Base-by-base conservation (phyloP, 2,888 invertebrate species). In the Therioaphis trifolii region DNA sequence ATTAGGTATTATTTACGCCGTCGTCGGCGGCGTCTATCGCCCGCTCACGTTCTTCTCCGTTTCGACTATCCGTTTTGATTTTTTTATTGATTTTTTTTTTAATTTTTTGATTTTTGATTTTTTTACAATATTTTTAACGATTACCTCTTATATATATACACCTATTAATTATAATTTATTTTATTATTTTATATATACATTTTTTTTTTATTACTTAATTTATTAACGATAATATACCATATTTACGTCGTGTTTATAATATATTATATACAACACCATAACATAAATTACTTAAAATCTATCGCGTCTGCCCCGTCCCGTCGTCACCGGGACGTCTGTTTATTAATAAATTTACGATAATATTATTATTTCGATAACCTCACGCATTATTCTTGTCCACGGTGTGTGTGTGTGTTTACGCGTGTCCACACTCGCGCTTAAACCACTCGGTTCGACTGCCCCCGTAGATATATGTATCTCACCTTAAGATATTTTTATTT, bases 151-250 rank as follows among this genome's bases (percentile, higher is more conserved):
- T n/a, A 21, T 68, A 68, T 15, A 11, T 49, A 29, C 21, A 49
- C 71, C 71, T 49, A 71, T 49, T 71, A 71, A 71, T 49, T 71
- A 49, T 49, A 49, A 71, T 71, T 71, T 29, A 71, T 71, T 40
- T 49, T 66, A 35, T n/a, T 35, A 63, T 63, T 66, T 15, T 61
- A 35, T 35, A 35, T 35, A 21, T 58, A 21, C 21, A 21, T 21
- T 68, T 69, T 43, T 24, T 46, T 46, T 24, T 24, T 69, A 15
- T 27, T 69, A 27, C 43, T 9, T 71, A 49, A 71, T 49, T 71
- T 71, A 71, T 49, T 71, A 49, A 71, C 29, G 27, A 71, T 29
- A 27, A 21, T n/a, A 40, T 40, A 40, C 4, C 21, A 68, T 68
- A 14, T 14, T 46, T 24, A 21, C 21, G 12, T n/a, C n/a, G n/a